Percentiles rank a stretch among this genome's conserved stretches.
These are phyloP conservation scores for Notocelia uddmanniana DNA, from an alignment of 2,888 invertebrate species.

Conservation along the genomic window DNA sequence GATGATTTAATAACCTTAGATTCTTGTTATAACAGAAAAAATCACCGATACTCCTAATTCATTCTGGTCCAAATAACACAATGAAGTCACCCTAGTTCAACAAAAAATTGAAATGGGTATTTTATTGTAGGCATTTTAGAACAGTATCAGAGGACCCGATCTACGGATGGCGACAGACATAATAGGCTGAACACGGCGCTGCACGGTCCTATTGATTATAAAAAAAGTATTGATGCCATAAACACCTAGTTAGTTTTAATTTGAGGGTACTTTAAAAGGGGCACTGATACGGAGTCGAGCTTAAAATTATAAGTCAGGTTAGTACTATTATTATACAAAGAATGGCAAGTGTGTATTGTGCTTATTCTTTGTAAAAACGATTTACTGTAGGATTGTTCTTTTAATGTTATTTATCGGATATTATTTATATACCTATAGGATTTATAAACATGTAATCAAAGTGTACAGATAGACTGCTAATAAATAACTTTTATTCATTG, in stretches of 20 bases:
- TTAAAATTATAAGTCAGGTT: slow-evolving; percentile 2
- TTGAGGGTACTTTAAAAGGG: slow-evolving; percentile 6
- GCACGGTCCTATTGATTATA: slow-evolving; percentile 26
- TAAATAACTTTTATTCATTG: slow-evolving; percentile 1
- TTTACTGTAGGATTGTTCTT: no score
- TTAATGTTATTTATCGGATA: no score
- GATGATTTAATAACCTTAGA: not conserved
- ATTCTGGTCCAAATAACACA: slow-evolving; percentile 39
- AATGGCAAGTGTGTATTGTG: not conserved
- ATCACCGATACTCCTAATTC: slow-evolving; percentile 24
- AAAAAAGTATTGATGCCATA: slow-evolving; percentile 40
- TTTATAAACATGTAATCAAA: not conserved
- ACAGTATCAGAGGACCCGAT: slow-evolving; percentile 39
- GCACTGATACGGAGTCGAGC: not conserved
- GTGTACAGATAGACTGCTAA: not conserved
- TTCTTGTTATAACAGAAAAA: not conserved
- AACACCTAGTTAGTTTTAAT: slow-evolving; percentile 44
- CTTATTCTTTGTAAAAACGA: no score
- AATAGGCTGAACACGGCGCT: slow-evolving; percentile 44
- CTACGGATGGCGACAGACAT: slow-evolving; percentile 45
- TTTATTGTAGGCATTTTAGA: slow-evolving; percentile 43
- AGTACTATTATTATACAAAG: not conserved
- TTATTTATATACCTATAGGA: no score
- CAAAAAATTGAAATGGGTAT: slow-evolving; percentile 44
- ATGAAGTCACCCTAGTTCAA: slow-evolving; percentile 38